A percentile compares a stretch with the other conserved stretches of the same genome.
These are phyloP conservation scores for Dynastes grantii DNA, from an alignment of 2,888 invertebrate genomes.

Conservation along the genomic window DNA sequence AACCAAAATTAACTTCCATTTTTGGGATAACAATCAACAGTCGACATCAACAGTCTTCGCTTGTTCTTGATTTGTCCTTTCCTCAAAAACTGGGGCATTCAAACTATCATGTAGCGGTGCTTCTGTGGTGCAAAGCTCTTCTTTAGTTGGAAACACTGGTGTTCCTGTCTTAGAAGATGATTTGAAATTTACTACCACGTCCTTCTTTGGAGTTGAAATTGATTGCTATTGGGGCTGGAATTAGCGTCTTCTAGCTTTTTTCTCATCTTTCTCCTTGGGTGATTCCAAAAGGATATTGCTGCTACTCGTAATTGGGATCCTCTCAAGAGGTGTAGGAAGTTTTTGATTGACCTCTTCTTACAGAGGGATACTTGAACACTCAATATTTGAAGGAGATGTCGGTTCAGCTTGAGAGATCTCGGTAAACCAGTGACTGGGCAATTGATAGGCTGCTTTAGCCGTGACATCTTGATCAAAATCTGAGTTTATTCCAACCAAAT, in stretches of 20 bases:
- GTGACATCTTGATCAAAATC: conserved; percentile 65
- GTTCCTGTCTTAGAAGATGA: conserved; percentile 48
- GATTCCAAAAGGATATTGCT: not conserved
- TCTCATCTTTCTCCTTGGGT: not conserved
- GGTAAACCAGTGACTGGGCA: conserved; percentile 75
- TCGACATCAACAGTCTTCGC: no score
- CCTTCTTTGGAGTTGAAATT: conserved; percentile 42
- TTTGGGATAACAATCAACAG: no score
- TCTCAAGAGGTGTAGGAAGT: not conserved
- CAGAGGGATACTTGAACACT: not conserved
- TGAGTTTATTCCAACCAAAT: conserved; percentile 71
- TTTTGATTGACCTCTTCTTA: not conserved
- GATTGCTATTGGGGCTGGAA: conserved; percentile 39
- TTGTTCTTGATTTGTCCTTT: not conserved
- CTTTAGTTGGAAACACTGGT: conserved; percentile 49
- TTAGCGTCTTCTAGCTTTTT: not conserved
- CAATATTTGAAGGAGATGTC: conserved; percentile 5
- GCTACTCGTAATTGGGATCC: not conserved
- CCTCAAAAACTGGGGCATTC: not conserved
- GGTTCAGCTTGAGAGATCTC: conserved; percentile 61
- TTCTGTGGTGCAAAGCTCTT: conserved; percentile 47
- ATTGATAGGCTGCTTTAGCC: conserved; percentile 71
- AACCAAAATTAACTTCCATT: not conserved
- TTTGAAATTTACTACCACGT: conserved; percentile 48
- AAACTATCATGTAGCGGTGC: conserved; percentile 37